Evolutionary conservation across 2,888 invertebrate species (phyloP).

Genomic region (Ectemnius lituratus): DNA sequence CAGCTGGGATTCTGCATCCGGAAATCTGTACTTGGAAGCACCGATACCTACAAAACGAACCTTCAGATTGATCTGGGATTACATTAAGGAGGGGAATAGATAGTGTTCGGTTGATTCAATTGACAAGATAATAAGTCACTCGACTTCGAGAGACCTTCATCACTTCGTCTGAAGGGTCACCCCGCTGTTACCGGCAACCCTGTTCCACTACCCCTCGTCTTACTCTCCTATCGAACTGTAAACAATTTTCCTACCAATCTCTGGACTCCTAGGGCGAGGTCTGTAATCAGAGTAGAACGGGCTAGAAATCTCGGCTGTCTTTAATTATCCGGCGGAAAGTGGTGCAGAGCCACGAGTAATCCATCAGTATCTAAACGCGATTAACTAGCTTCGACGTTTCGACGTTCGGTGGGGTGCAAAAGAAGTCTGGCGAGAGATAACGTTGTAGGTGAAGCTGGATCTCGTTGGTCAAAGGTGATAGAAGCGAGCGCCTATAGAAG

Average conservation of each 20-base stretch:
- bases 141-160: conserved; percentile 12
- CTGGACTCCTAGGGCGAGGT: too few species aligned
- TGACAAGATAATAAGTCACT: conserved; percentile 48
- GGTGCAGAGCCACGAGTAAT: background rate
- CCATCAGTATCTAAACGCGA: background rate
- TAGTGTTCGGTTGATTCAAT: conserved; percentile 50
- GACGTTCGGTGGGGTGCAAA: too few species aligned
- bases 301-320: too few species aligned
- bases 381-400: too few species aligned
- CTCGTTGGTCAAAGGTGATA: background rate
- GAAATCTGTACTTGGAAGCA: background rate
- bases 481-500: conserved; percentile 11
- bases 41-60: conserved; percentile 3
- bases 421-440: too few species aligned
- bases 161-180: conserved; percentile 16
- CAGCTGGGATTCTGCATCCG: background rate
- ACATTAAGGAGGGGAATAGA: conserved; percentile 34
- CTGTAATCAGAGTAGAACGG: too few species aligned
- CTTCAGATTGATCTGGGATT: conserved; percentile 9
- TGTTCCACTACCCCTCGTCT: background rate
- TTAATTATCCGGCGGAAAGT: too few species aligned
- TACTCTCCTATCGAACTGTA: background rate
- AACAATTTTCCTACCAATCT: too few species aligned
- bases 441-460: background rate
- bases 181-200: too few species aligned